Conservation (phyloP, 2,797 vertebrate genomes). For the Enteromius anoplus region DNA sequence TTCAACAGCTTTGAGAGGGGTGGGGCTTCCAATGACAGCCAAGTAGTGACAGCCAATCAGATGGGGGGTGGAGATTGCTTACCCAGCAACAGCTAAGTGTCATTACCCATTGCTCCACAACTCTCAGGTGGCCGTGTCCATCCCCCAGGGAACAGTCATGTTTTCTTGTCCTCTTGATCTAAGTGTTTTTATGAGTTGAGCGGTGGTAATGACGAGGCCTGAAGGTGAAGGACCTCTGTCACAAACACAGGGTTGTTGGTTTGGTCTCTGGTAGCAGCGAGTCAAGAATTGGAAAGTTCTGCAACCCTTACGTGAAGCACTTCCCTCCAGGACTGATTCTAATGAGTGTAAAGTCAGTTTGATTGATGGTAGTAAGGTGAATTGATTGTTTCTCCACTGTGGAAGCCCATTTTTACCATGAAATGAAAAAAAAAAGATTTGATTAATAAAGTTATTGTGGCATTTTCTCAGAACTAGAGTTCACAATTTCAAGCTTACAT, state of each 20-base stretch:
- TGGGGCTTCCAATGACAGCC: conserved; percentile 58
- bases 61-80: conserved; percentile 70
- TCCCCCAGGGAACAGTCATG: conserved; percentile 50
- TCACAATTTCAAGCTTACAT: not conserved
- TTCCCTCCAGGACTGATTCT: not conserved
- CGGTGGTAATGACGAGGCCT: conserved; percentile 12
- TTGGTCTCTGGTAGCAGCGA: not conserved
- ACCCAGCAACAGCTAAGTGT: conserved; percentile 75
- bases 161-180: conserved; percentile 53
- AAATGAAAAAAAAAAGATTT: conserved; percentile 2
- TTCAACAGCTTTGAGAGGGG: conserved; percentile 62
- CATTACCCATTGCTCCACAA: conserved; percentile 60
- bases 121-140: conserved; percentile 66
- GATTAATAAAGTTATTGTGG: not conserved
- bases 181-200: conserved; percentile 46
- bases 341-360: conserved; percentile 2
- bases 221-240: not conserved
- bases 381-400: not conserved
- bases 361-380: not conserved
- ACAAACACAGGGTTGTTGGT: not conserved
- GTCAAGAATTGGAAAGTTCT: not conserved
- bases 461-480: not conserved
- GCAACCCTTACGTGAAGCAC: not conserved
- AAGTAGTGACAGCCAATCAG: conserved; percentile 69
- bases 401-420: not conserved